Base-by-base conservation (phyloP, 1,140 invertebrate genomes). In the Scylla paramamosain region DNA sequence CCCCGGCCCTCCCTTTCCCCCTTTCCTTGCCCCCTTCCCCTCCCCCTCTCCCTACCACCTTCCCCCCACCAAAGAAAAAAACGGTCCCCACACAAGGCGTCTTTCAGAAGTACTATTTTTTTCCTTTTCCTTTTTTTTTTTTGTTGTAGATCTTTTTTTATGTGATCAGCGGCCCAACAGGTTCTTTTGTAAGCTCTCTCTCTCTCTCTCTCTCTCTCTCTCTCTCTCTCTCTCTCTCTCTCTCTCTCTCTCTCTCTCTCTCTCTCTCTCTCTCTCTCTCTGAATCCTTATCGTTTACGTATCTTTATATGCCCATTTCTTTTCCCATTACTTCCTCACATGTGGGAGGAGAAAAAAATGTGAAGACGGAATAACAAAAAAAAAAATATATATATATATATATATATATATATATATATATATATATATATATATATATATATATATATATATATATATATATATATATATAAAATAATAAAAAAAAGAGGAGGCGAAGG, bases 221-320 rank as follows among this genome's bases (percentile, higher is more conserved):
- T 77, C 67, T 77, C 67, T 77, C 67, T 77, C 67, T 77, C 67
- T 77, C 67, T 77, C 67, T 77, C 67, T 77, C 67, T 77, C 67
- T 77, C 67, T 77, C 67, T 77, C 67, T 77, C 67, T 77, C 67
- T 77, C 67, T 77, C 67, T 77, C 67, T 77, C 8, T 12, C 67
- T 67, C 59, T 67, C 59, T 67, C 59, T 67, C 59, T 67, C 59
- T 20, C 20, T 67, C 20, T 67, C 20, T 67, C 10, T 67, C 59
- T 25, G n/a, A n/a, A 59, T 59, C 52, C 10, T 59, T 59, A 59
- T 59, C 10, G 10, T 59, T 59, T 59, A 59, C 52, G 52, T 59
- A 14, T 20, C 52, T 20, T 59, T 59, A 12, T 20, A 14, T 4
- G 52, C 52, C 52, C 1, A 14, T 0, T 59, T 4, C 2, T 48